phyloP scores from a whole-genome alignment of 2,113 vertebrate genomes.

The Astur gentilis region DNA sequence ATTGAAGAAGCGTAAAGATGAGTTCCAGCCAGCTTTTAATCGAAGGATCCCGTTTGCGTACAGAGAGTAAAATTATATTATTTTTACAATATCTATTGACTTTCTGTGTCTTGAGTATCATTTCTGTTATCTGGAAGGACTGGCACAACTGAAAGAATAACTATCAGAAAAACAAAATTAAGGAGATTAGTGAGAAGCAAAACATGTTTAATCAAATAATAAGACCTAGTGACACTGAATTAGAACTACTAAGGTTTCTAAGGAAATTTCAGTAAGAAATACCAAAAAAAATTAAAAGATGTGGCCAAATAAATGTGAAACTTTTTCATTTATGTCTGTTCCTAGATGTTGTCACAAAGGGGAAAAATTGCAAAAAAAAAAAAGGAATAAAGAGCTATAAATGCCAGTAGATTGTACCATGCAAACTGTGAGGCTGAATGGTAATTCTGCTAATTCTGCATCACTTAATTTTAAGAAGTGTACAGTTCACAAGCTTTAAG shows the following conservation, averaged over 20 bases:
- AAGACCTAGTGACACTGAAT: neutral
- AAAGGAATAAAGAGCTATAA: neutral
- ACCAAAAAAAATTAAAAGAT: neutral
- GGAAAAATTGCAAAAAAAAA: neutral
- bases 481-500: neutral
- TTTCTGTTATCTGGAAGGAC: neutral
- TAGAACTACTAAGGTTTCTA: neutral
- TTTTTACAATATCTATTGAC: neutral
- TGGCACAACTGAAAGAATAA: neutral
- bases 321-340: neutral
- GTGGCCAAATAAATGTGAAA: neutral
- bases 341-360: neutral
- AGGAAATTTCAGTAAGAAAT: neutral
- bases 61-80: neutral
- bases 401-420: neutral
- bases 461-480: neutral
- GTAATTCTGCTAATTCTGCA: neutral
- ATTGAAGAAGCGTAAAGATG: neutral
- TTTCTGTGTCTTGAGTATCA: neutral
- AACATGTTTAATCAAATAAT: neutral
- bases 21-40: neutral
- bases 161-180: neutral
- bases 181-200: neutral
- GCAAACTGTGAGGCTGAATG: neutral
- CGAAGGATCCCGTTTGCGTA: neutral